Evolutionary conservation across 2,888 invertebrate species (phyloP).

Genomic region (Phania funesta): DNA sequence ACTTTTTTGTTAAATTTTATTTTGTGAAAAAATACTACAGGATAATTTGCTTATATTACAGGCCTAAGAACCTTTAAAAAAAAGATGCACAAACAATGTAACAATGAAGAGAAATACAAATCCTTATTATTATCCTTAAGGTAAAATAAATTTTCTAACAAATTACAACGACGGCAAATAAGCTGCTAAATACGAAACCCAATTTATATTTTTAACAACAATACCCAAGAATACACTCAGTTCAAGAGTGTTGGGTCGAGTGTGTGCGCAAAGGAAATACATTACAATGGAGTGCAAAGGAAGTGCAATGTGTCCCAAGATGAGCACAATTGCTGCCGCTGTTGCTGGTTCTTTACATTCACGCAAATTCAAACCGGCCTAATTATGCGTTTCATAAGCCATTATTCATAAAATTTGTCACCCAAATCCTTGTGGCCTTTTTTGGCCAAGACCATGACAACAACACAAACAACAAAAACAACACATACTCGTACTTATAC

Average conservation of each 20-base stretch:
- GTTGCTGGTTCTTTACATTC: not conserved
- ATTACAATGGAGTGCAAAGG: constrained; percentile 12
- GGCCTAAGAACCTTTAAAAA: not conserved
- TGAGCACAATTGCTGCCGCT: constrained; percentile 3
- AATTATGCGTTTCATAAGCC: constrained; percentile 62
- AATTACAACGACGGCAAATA: constrained; percentile 41
- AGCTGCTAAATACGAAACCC: constrained; percentile 14
- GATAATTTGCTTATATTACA: not conserved
- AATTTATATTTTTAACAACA: constrained; percentile 25
- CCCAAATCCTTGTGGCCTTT: constrained; percentile 39
- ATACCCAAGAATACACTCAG: constrained; percentile 14
- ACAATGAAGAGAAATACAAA: constrained; percentile 11
- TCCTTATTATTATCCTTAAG: constrained; percentile 59
- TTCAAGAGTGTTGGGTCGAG: not conserved
- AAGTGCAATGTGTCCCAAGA: constrained; percentile 53
- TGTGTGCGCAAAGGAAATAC: not conserved
- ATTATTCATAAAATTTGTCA: constrained; percentile 61
- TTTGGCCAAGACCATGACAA: constrained; percentile 39
- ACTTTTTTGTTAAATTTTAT: too few species aligned
- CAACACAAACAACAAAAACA: not conserved
- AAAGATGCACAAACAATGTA: not conserved
- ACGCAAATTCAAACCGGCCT: constrained; percentile 40
- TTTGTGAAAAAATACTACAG: too few species aligned
- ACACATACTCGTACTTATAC: not conserved
- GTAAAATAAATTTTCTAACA: constrained; percentile 59